Evolutionary conservation across 2,797 vertebrate species (phyloP).

Genomic region (Thalassophryne amazonica): DNA sequence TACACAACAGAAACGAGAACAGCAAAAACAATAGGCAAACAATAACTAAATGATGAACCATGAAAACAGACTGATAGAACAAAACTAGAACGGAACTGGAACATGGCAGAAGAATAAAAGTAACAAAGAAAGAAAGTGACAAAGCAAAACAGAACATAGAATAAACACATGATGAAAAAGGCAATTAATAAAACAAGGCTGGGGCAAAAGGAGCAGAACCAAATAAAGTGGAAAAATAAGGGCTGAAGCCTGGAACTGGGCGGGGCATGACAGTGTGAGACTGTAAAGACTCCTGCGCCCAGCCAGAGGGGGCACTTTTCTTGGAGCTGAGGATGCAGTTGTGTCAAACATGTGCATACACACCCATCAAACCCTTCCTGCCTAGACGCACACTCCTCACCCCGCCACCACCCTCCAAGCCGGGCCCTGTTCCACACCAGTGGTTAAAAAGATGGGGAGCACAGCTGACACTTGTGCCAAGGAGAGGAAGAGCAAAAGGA

Average conservation of each 20-base stretch:
- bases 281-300: slow-evolving; percentile 46
- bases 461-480: slow-evolving; percentile 70
- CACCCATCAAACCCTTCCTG: slow-evolving; percentile 4
- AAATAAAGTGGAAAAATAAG: slow-evolving; percentile 5
- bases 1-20: too few species aligned
- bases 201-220: background rate
- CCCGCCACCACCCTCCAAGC: slow-evolving; percentile 47
- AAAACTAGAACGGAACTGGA: too few species aligned
- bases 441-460: slow-evolving; percentile 64
- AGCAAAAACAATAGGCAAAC: too few species aligned
- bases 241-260: too few species aligned
- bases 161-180: too few species aligned
- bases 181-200: too few species aligned
- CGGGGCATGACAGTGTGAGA: slow-evolving; percentile 17
- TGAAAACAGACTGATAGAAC: too few species aligned
- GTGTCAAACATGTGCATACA: slow-evolving; percentile 10
- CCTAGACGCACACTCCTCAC: slow-evolving; percentile 9
- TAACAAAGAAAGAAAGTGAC: too few species aligned
- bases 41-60: too few species aligned
- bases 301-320: slow-evolving; percentile 29
- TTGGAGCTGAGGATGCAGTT: slow-evolving; percentile 37
- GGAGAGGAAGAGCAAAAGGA: slow-evolving; percentile 50
- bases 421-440: slow-evolving; percentile 64
- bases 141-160: too few species aligned
- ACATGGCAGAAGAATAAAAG: too few species aligned